Evolutionary conservation across 2,113 vertebrate genomes (phyloP).

Genomic region (Amphilophus citrinellus): DNA sequence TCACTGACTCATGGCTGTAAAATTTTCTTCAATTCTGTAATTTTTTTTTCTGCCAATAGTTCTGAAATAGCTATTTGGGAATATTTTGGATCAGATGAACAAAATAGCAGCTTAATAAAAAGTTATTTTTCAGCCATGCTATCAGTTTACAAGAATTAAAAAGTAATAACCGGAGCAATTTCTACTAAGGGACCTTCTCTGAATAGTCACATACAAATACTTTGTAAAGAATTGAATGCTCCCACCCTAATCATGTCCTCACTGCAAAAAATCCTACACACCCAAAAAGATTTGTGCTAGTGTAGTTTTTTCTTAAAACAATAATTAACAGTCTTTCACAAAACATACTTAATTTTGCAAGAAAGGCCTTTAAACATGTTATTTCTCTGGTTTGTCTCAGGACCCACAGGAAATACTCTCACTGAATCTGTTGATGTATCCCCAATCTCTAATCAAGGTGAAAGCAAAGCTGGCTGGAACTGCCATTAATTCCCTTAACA

Average conservation of each 20-base stretch:
- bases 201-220: background rate
- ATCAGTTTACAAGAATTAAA: background rate
- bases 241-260: background rate
- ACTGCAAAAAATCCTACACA: background rate
- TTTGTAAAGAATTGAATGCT: background rate
- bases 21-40: background rate
- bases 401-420: conserved; percentile 6
- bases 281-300: too few species aligned
- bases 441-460: conserved; percentile 10
- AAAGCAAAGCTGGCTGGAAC: background rate
- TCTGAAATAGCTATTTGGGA: fast-evolving
- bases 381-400: conserved; percentile 12
- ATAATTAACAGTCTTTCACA: background rate
- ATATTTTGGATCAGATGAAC: background rate
- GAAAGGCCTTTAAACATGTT: background rate
- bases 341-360: fast-evolving
- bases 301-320: background rate
- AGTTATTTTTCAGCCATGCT: background rate
- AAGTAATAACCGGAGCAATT: background rate
- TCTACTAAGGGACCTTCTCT: background rate
- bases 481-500: conserved; percentile 26
- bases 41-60: background rate
- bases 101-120: background rate
- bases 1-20: background rate
- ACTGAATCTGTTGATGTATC: conserved; percentile 34